Evolutionary conservation across 2,888 invertebrate genomes (phyloP).

Genomic region (Patella pellucida): DNA sequence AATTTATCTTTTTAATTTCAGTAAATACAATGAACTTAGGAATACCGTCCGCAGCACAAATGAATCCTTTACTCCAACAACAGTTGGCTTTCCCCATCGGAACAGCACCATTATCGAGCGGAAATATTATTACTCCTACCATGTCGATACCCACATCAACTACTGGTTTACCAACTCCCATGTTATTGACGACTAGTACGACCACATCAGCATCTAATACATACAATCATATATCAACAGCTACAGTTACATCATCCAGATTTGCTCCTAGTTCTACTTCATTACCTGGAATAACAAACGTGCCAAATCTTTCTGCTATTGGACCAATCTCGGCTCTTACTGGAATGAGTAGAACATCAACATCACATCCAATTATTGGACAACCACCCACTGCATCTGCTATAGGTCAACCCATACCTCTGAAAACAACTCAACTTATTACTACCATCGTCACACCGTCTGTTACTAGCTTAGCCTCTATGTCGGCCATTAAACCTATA

Average conservation of each 20-base stretch:
- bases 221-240: background rate
- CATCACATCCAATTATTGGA: conserved; percentile 6
- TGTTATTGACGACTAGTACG: conserved; percentile 12
- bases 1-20: background rate
- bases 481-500: conserved; percentile 23
- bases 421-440: conserved; percentile 3
- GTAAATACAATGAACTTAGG: background rate
- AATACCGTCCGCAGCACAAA: background rate
- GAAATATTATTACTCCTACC: background rate
- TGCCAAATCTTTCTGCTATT: conserved; percentile 8
- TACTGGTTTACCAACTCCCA: background rate
- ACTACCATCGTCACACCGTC: conserved; percentile 21
- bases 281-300: background rate
- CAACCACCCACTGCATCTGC: conserved; percentile 2
- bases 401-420: background rate
- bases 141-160: background rate
- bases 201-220: conserved; percentile 7
- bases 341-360: background rate
- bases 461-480: conserved; percentile 5
- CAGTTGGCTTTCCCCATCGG: conserved; percentile 5
- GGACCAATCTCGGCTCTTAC: conserved; percentile 4
- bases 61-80: conserved; percentile 12
- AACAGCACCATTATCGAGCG: conserved; percentile 8
- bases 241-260: background rate
- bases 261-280: background rate